These are phyloP conservation scores for Sylvilagus bachmani DNA, from an alignment of 2,113 vertebrate genomes.

Conservation along the genomic window DNA sequence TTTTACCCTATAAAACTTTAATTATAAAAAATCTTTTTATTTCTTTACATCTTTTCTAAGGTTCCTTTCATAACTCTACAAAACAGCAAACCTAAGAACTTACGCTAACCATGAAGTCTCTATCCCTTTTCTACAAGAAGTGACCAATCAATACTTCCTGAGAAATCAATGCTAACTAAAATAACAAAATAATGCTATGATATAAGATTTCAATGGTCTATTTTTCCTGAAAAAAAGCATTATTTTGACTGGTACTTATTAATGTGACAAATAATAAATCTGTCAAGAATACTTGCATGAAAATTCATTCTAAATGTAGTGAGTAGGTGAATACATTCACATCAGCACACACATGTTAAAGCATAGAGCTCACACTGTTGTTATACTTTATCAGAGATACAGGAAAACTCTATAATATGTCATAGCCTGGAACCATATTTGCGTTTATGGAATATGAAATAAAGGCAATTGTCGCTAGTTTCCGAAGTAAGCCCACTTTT, in stretches of 20 bases:
- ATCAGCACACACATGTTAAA: not conserved
- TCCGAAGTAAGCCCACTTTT: not conserved
- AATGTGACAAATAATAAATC: not conserved
- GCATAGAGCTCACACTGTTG: not conserved
- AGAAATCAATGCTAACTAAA: not conserved
- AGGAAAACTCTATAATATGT: not conserved
- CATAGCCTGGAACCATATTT: not conserved
- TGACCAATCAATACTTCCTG: not conserved
- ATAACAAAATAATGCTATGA: not conserved
- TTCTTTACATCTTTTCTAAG: not conserved
- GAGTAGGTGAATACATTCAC: not conserved
- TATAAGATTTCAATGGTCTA: not conserved
- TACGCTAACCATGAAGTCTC: not conserved
- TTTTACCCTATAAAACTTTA: constrained; percentile 23
- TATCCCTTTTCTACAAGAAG: not conserved
- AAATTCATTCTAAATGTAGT: not conserved
- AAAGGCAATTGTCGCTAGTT: not conserved
- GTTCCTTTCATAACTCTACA: not conserved
- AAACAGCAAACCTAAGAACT: constrained; percentile 19
- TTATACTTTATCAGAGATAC: not conserved
- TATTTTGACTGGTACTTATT: not conserved
- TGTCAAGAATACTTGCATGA: constrained; percentile 13
- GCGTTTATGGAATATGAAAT: constrained; percentile 11
- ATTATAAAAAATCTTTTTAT: constrained; percentile 4
- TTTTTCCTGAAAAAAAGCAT: constrained; percentile 29